These are phyloP conservation scores for Pocillopora grandis DNA, from an alignment of 92 coral and sea anemone genomes.

Conservation along the genomic window DNA sequence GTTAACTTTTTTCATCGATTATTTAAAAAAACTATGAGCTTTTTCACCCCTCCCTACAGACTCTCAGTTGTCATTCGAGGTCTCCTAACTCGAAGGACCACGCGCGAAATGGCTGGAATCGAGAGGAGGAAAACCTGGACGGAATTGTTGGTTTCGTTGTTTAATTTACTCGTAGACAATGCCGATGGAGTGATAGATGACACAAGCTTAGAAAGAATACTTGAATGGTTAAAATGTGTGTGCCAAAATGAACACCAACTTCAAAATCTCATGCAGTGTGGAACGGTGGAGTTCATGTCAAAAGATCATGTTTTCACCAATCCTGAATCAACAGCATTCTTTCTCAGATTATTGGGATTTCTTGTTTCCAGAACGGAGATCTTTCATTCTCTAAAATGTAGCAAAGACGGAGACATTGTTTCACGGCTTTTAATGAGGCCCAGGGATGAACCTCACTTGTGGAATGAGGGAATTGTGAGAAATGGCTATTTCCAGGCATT, in stretches of 20 bases:
- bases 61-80: neutral
- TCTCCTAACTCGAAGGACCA: neutral
- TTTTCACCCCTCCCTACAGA: constrained; percentile 11
- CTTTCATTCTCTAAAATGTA: constrained; percentile 23
- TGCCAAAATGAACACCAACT: constrained; percentile 40
- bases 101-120: constrained; percentile 21
- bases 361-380: constrained; percentile 47
- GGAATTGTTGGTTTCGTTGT: constrained; percentile 61
- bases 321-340: constrained; percentile 60
- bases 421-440: constrained; percentile 35
- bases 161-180: constrained; percentile 61
- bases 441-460: constrained; percentile 37
- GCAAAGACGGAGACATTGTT: constrained; percentile 31
- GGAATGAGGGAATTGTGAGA: constrained; percentile 82
- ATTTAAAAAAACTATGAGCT: too few species aligned
- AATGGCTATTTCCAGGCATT: constrained; percentile 74
- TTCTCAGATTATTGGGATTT: constrained; percentile 74
- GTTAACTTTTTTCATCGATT: too few species aligned
- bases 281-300: constrained; percentile 60
- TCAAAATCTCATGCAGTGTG: constrained; percentile 49
- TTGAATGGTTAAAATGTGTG: constrained; percentile 66
- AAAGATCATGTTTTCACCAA: constrained; percentile 47
- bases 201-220: constrained; percentile 88
- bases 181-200: constrained; percentile 88
- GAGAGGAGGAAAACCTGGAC: constrained; percentile 47